Base-by-base conservation (phyloP, 2,113 vertebrate genomes). In the Strigops habroptila region DNA sequence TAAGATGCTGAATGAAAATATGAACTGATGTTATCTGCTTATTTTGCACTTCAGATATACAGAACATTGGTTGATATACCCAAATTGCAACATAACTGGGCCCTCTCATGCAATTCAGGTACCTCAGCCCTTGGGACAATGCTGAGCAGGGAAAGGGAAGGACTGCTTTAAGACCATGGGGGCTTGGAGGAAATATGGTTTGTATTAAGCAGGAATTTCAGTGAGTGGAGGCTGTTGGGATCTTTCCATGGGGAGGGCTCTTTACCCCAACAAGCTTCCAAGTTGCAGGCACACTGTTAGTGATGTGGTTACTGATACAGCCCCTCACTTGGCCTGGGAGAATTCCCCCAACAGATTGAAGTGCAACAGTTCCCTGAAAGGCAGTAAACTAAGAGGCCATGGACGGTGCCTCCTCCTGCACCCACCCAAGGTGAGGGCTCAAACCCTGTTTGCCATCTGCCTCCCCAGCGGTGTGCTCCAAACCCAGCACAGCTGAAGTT, bases 161-260 rank as follows among this genome's bases (percentile, higher is more conserved):
- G 37, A 8, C 68, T 31, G 1, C 28, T 33, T 24, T 12, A 27
- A 43, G 18, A 14, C 1, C 1, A 12, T 1, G 31, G 10, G 23
- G 25, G 1, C 13, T 53, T 22, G 14, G 16, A 51, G 30, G 35
- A 60, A 27, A 51, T 12, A 3, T 1, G 1, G 12, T 22, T n/a
- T 67, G 16, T 39, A 39, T 7, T 15, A 21, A 76, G 76, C n/a
- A 62, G 70, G 57, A 44, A 46, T 52, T 46, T 25, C 33, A 0
- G 1, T 37, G 44, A 68, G 12, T 1, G 18, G 46, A 73, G 31
- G 31, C 59, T 43, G 31, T 4, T n/a, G 49, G 28, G 57, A 37
- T 28, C 59, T 18, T n/a, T 28, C 33, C 46, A 7, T 0, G 0
- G 15, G 7, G n/a, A n/a, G 31, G 19, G 41, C 1, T 21, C 2